A percentile compares a stretch with the other conserved stretches of the same genome.
phyloP scores from a whole-genome alignment of 2,113 vertebrate genomes.

The Oryzias celebensis region DNA sequence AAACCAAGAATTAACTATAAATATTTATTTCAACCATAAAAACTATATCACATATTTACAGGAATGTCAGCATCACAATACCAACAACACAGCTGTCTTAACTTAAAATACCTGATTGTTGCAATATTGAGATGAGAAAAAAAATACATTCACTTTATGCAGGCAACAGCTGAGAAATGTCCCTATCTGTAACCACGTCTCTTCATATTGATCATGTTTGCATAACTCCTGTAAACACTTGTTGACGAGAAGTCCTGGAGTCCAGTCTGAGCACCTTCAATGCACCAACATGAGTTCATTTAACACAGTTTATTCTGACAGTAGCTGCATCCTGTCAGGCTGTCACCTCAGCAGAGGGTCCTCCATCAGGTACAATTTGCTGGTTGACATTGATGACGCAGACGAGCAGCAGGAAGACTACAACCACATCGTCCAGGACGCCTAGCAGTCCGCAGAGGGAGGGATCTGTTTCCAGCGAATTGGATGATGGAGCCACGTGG shows the following conservation, averaged over 20 bases:
- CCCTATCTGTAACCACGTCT: slow-evolving; percentile 5
- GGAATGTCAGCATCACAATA: slow-evolving; percentile 12
- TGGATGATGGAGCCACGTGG: slow-evolving; percentile 1
- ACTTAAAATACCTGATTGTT: neutral
- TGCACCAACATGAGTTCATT: slow-evolving; percentile 32
- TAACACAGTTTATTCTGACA: slow-evolving; percentile 11
- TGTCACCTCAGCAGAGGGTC: slow-evolving; percentile 15
- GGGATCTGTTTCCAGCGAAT: slow-evolving; percentile 49
- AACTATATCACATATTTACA: slow-evolving; percentile 47
- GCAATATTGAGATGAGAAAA: neutral
- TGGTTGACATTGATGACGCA: slow-evolving; percentile 81
- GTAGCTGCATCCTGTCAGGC: slow-evolving; percentile 32
- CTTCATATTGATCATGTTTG: neutral
- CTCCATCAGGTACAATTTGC: slow-evolving; percentile 73
- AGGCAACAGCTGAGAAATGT: neutral
- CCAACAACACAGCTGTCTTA: neutral
- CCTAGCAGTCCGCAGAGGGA: slow-evolving; percentile 75
- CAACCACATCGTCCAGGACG: slow-evolving; percentile 77
- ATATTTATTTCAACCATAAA: slow-evolving; percentile 51
- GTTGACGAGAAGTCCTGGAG: slow-evolving; percentile 10
- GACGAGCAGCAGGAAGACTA: slow-evolving; percentile 81
- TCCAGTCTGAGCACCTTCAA: slow-evolving; percentile 16
- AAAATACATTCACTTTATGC: neutral
- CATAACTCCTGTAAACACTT: slow-evolving; percentile 38
- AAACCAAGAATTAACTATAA: slow-evolving; percentile 33